Evolutionary conservation across 2,113 vertebrate genomes (phyloP).

Genomic region (zebrafish (Danio rerio)): DNA sequence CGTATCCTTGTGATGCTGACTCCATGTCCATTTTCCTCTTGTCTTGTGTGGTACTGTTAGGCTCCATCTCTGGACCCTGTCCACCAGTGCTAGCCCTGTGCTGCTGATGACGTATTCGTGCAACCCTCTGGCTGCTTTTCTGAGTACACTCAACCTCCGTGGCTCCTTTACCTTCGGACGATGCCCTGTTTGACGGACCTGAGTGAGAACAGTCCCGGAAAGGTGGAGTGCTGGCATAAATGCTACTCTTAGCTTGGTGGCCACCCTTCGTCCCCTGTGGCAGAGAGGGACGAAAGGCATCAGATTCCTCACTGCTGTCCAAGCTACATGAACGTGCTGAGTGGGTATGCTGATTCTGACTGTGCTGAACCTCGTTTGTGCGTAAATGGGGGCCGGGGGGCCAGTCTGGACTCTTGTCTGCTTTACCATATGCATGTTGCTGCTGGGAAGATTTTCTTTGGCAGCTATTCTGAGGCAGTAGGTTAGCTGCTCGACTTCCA

Average conservation of each 20-base stretch:
- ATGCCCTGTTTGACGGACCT: constrained; percentile 50
- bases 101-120: constrained; percentile 94
- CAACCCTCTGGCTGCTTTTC: constrained; percentile 88
- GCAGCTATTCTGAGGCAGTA: constrained; percentile 69
- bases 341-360: constrained; percentile 61
- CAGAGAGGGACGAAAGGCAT: constrained; percentile 77
- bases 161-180: constrained; percentile 64
- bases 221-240: constrained; percentile 79
- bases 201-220: constrained; percentile 85
- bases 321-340: constrained; percentile 78
- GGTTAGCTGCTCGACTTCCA: constrained; percentile 56
- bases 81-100: constrained; percentile 73
- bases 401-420: constrained; percentile 86
- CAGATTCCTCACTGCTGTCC: constrained; percentile 75
- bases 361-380: constrained; percentile 53
- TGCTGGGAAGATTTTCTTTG: constrained; percentile 75
- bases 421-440: constrained; percentile 81
- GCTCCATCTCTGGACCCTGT: constrained; percentile 43
- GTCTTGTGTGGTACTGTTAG: constrained; percentile 70
- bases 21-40: constrained; percentile 78
- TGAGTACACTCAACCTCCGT: constrained; percentile 72
- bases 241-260: constrained; percentile 71
- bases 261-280: constrained; percentile 76
- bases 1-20: constrained; percentile 72
- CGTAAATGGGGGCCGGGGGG: constrained; percentile 58